Evolutionary conservation across 1,140 invertebrate species (phyloP).

Genomic region (Pogonus chalceus): DNA sequence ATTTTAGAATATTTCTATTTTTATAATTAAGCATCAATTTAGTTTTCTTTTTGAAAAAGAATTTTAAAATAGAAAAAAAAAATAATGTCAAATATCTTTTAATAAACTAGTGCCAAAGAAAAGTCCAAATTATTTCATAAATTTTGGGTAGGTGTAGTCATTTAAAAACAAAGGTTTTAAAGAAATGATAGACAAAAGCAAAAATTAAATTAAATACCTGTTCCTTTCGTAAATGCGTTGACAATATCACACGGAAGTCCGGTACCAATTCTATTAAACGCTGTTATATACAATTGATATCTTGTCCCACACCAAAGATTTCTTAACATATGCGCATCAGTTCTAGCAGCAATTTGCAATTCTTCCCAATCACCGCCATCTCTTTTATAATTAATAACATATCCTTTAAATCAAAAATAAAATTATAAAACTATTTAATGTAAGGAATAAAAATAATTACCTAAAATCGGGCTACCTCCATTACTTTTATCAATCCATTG

Average conservation of each 20-base stretch:
- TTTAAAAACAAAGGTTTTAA: too few species aligned
- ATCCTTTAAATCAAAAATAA: conserved; percentile 41
- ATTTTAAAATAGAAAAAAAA: too few species aligned
- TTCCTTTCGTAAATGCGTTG: conserved; percentile 72
- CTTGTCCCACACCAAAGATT: conserved; percentile 80
- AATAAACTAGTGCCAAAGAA: too few species aligned
- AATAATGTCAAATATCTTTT: too few species aligned
- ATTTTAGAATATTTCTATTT: too few species aligned
- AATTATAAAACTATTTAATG: neutral
- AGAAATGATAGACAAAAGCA: too few species aligned
- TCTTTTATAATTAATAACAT: conserved; percentile 80
- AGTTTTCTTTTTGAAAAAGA: too few species aligned
- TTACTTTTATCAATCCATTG: conserved; percentile 59
- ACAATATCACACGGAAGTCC: conserved; percentile 79
- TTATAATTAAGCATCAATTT: too few species aligned
- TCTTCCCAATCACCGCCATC: conserved; percentile 84
- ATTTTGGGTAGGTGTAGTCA: too few species aligned
- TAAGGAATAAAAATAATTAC: conserved; percentile 24
- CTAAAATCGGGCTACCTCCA: conserved; percentile 58
- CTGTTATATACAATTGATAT: conserved; percentile 80
- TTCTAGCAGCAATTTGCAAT: conserved; percentile 66
- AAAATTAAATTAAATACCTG: conserved; percentile 37
- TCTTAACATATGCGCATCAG: conserved; percentile 62
- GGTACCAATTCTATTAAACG: conserved; percentile 80
- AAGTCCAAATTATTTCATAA: too few species aligned